Evolutionary conservation across 2,888 invertebrate species (phyloP).

Genomic region (Diachrysia chrysitis): DNA sequence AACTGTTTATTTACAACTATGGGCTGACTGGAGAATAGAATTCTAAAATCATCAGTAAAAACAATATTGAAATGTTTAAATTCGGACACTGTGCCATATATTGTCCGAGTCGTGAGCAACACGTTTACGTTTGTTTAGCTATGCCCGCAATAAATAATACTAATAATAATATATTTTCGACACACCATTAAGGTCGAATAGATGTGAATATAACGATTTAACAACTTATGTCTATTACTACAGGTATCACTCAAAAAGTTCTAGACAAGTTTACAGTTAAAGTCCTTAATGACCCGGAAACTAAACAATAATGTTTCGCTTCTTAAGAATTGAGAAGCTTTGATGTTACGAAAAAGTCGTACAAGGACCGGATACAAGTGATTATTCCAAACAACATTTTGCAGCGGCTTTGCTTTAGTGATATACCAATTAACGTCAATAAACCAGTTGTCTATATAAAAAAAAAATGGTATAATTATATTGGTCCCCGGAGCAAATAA

Average conservation of each 20-base stretch:
- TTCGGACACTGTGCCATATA: too few species aligned
- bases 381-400: constrained; percentile 46
- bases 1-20: too few species aligned
- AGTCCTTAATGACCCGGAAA: constrained; percentile 53
- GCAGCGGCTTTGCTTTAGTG: constrained; percentile 26
- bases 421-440: constrained; percentile 36
- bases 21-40: too few species aligned
- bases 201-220: constrained; percentile 42
- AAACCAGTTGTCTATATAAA: constrained; percentile 20
- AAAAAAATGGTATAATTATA: constrained; percentile 31
- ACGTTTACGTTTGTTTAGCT: not conserved
- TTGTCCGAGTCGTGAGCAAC: too few species aligned
- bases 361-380: constrained; percentile 37
- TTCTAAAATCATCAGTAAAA: too few species aligned
- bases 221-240: constrained; percentile 19
- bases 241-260: constrained; percentile 22
- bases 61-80: too few species aligned
- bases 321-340: constrained; percentile 37
- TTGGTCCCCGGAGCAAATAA: constrained; percentile 5
- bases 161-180: constrained; percentile 12
- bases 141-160: not conserved
- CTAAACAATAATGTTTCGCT: constrained; percentile 39
- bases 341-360: constrained; percentile 39
- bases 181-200: constrained; percentile 44
- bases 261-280: constrained; percentile 41